Conservation (phyloP, 2,888 invertebrate genomes). For the Brachylomia viminalis region DNA sequence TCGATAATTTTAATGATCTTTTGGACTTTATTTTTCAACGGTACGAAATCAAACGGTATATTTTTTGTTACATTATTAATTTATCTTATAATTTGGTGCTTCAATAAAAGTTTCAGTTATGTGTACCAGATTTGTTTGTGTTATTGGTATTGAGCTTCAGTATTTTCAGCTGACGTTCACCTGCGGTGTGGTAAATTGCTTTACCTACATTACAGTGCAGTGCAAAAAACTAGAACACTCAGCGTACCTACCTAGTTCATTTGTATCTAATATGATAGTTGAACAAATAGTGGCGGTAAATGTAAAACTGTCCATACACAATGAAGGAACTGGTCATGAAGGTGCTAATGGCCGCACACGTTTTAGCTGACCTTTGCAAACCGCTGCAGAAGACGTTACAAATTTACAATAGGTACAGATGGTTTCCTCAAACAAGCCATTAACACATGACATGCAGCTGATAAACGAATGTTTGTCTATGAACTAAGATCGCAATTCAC, state of each 20-base stretch:
- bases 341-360: conserved; percentile 16
- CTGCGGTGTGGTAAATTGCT: conserved; percentile 36
- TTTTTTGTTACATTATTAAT: conserved; percentile 49
- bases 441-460: conserved; percentile 10
- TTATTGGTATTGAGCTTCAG: conserved; percentile 25
- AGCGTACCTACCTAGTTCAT: background rate
- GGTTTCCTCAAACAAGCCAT: conserved; percentile 7
- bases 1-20: conserved; percentile 48
- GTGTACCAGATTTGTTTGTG: conserved; percentile 37
- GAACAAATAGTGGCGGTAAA: conserved; percentile 1
- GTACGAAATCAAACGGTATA: conserved; percentile 44
- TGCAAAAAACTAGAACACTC: conserved; percentile 14
- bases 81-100: conserved; percentile 28
- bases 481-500: conserved; percentile 22
- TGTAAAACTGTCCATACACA: conserved; percentile 15
- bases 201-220: conserved; percentile 29
- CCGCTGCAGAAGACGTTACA: conserved; percentile 3
- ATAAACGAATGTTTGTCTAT: conserved; percentile 20
- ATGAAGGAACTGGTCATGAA: conserved; percentile 17
- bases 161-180: conserved; percentile 37
- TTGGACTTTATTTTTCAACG: conserved; percentile 35
- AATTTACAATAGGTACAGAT: no score
- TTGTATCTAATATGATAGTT: conserved; percentile 4
- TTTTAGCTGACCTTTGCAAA: conserved; percentile 13
- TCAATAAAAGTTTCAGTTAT: conserved; percentile 52